phyloP scores from a whole-genome alignment of 2,888 invertebrate genomes.

The Caenorhabditis sp. region DNA sequence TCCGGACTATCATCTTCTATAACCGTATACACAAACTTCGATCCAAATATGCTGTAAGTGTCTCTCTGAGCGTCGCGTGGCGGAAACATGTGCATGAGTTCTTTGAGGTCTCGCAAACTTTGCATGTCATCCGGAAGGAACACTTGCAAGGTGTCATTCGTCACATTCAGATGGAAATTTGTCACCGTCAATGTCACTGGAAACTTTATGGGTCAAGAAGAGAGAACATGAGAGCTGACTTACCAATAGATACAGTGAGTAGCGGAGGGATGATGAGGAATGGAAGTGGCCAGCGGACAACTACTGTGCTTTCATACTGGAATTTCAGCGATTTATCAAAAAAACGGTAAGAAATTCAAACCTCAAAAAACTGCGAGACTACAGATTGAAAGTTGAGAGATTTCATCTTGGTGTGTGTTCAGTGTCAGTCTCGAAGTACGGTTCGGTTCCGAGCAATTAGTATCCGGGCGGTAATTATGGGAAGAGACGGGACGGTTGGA shows the following conservation, averaged over 20 bases:
- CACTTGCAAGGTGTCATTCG: conserved; percentile 76
- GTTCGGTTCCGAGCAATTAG: conserved; percentile 54
- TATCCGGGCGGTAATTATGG: conserved; percentile 15
- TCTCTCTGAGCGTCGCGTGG: conserved; percentile 79
- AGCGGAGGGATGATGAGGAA: conserved; percentile 78
- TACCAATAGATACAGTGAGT: conserved; percentile 68
- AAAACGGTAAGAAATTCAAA: conserved; percentile 27
- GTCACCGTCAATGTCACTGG: conserved; percentile 63
- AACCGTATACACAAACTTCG: conserved; percentile 80
- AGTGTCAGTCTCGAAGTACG: conserved; percentile 40
- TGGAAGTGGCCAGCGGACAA: conserved; percentile 80
- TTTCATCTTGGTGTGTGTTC: conserved; percentile 33
- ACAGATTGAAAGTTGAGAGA: conserved; percentile 76
- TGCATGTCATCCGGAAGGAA: conserved; percentile 82
- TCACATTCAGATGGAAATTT: conserved; percentile 70
- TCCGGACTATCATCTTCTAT: conserved; percentile 68
- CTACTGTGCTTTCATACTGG: conserved; percentile 78
- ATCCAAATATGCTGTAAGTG: conserved; percentile 80
- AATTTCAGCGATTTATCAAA: conserved; percentile 31
- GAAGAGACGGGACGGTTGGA: too few relatives aligned
- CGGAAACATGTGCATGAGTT: conserved; percentile 77
- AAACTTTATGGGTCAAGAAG: too few relatives aligned
- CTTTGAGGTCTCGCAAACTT: conserved; percentile 75
- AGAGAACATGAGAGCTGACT: background rate
- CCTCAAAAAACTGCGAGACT: conserved; percentile 81